phyloP scores from a whole-genome alignment of 2,888 invertebrate genomes.

The Sphinx pinastri region DNA sequence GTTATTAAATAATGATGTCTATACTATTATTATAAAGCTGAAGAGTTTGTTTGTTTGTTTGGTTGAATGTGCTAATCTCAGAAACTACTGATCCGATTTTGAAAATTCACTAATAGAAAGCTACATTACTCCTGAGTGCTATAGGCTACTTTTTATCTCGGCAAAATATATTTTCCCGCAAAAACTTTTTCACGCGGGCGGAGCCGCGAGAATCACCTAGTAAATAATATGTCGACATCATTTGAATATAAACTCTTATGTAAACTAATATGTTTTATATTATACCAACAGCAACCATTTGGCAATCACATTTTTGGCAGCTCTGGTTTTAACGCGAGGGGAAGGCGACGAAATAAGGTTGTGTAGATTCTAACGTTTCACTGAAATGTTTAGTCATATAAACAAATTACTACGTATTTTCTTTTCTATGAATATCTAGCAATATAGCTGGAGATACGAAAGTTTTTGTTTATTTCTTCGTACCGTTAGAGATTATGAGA shows the following conservation, averaged over 20 bases:
- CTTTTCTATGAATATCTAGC: constrained; percentile 2
- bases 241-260: constrained; percentile 1
- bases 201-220: too few species aligned
- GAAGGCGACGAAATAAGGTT: constrained; percentile 8
- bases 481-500: neutral
- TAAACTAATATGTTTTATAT: constrained; percentile 15
- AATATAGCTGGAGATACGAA: neutral
- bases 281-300: constrained; percentile 15
- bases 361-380: constrained; percentile 4
- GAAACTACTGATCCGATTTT: too few species aligned
- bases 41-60: too few species aligned
- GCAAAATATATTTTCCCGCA: neutral
- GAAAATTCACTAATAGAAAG: too few species aligned
- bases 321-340: neutral
- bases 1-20: neutral
- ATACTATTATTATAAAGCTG: too few species aligned
- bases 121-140: too few species aligned
- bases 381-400: constrained; percentile 18
- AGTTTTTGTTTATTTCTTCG: neutral
- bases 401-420: constrained; percentile 9
- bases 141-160: too few species aligned
- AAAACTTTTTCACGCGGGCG: too few species aligned
- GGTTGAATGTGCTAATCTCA: too few species aligned
- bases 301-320: constrained; percentile 17
- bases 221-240: too few species aligned